A percentile compares a stretch with the other conserved stretches of the same genome.
Evolutionary conservation across 2,113 vertebrate genomes (phyloP).

Genomic region (Ivindomyrus marchei): DNA sequence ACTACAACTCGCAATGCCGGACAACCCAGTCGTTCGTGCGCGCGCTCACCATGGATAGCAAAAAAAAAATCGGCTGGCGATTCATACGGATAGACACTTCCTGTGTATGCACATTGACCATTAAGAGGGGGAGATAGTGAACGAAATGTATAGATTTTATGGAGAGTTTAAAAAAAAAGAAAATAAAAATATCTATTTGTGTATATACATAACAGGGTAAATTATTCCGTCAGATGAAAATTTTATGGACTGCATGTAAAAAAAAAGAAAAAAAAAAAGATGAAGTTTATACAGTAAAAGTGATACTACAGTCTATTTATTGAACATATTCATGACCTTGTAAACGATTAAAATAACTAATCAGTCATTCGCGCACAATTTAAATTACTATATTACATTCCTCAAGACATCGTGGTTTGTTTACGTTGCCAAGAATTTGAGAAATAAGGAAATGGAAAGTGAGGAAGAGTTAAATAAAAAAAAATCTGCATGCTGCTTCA

Average conservation of each 20-base stretch:
- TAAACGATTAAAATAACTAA: conserved; percentile 83
- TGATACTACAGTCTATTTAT: conserved; percentile 99
- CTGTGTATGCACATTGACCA: conserved; percentile 99
- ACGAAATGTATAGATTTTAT: conserved; percentile 98
- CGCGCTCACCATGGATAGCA: conserved; percentile 99
- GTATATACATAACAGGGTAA: conserved; percentile 99
- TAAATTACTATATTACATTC: conserved; percentile 92
- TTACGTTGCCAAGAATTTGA: conserved; percentile 97
- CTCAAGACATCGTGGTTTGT: conserved; percentile 96
- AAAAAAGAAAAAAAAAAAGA: conserved; percentile 63
- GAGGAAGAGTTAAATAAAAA: conserved; percentile 66
- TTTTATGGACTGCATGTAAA: conserved; percentile 99
- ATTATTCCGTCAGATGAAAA: conserved; percentile 99
- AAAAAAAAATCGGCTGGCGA: conserved; percentile 97
- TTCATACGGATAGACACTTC: conserved; percentile 99
- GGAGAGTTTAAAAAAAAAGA: conserved; percentile 84
- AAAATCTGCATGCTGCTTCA: conserved; percentile 99
- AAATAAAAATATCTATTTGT: conserved; percentile 99
- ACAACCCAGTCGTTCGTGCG: conserved; percentile 99
- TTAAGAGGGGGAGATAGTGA: conserved; percentile 99
- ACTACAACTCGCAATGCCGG: conserved; percentile 99
- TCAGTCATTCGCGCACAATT: conserved; percentile 97
- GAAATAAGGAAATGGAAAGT: conserved; percentile 67
- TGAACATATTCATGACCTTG: conserved; percentile 99
- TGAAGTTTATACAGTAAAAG: conserved; percentile 99